phyloP scores from a whole-genome alignment of 2,113 vertebrate species.

The Oxyura jamaicensis region DNA sequence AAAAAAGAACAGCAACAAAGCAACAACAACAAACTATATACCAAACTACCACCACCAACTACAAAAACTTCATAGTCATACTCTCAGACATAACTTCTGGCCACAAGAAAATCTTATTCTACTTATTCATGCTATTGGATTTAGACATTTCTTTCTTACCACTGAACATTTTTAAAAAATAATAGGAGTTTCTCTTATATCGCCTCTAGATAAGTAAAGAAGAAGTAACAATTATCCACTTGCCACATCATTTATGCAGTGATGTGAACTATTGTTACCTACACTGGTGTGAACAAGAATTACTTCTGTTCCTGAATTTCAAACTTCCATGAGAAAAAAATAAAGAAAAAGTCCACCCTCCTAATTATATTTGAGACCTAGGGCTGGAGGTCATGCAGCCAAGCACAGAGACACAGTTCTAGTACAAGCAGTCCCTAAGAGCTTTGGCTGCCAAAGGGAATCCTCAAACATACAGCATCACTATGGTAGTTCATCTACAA shows the following conservation, averaged over 20 bases:
- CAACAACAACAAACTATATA: too few relatives aligned
- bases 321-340: neutral
- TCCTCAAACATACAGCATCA: neutral
- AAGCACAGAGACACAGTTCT: neutral
- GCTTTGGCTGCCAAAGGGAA: neutral
- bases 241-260: neutral
- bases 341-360: neutral
- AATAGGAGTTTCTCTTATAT: neutral
- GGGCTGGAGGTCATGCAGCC: neutral
- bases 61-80: neutral
- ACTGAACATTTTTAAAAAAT: neutral
- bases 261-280: neutral
- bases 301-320: neutral
- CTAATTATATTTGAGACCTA: neutral
- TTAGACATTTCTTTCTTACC: neutral
- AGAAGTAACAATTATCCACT: neutral
- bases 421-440: neutral
- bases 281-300: neutral
- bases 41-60: too few relatives aligned
- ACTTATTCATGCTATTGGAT: neutral
- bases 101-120: constrained; percentile 1
- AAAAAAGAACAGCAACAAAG: neutral
- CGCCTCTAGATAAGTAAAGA: neutral
- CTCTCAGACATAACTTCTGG: neutral
- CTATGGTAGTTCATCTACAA: neutral